Evolutionary conservation across 64 coral and sea anemone genomes (phyloP).

Genomic region (Hydrozoanthus tunicans): DNA sequence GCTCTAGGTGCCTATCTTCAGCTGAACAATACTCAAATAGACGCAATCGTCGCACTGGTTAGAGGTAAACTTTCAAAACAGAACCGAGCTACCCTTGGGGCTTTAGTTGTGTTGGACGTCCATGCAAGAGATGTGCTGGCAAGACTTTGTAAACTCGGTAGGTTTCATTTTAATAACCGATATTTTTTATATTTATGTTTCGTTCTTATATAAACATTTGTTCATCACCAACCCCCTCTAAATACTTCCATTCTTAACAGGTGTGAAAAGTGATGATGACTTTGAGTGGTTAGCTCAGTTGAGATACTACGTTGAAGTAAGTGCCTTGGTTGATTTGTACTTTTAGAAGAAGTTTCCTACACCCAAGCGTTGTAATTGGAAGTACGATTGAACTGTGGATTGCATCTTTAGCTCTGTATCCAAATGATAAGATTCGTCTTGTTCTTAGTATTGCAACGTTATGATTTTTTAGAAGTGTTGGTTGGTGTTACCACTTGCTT

Average conservation of each 20-base stretch:
- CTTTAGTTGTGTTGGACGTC: conserved; percentile 95
- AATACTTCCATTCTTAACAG: conserved; percentile 40
- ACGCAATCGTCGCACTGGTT: conserved; percentile 88
- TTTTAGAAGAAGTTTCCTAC: not conserved
- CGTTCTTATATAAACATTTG: not conserved
- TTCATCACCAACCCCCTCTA: not conserved
- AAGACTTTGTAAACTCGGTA: conserved; percentile 79
- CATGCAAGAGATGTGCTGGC: conserved; percentile 95
- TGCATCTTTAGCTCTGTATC: too few relatives aligned
- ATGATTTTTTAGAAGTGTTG: not conserved
- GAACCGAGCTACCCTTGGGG: conserved; percentile 95
- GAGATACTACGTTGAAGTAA: conserved; percentile 93
- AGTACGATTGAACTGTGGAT: too few relatives aligned
- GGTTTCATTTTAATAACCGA: not conserved
- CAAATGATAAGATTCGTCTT: too few relatives aligned
- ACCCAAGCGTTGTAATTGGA: not conserved
- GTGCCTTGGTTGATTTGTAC: not conserved
- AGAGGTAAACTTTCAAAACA: conserved; percentile 98
- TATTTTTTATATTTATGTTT: not conserved
- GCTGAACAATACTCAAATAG: conserved; percentile 92
- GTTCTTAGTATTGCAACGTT: not conserved
- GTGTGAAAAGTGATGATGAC: conserved; percentile 86
- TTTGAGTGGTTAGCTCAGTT: conserved; percentile 98
- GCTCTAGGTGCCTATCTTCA: conserved; percentile 79
- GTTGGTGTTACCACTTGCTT: not conserved